Conservation (phyloP, 2,113 vertebrate species). For the Microcebus lehilahytsara region DNA sequence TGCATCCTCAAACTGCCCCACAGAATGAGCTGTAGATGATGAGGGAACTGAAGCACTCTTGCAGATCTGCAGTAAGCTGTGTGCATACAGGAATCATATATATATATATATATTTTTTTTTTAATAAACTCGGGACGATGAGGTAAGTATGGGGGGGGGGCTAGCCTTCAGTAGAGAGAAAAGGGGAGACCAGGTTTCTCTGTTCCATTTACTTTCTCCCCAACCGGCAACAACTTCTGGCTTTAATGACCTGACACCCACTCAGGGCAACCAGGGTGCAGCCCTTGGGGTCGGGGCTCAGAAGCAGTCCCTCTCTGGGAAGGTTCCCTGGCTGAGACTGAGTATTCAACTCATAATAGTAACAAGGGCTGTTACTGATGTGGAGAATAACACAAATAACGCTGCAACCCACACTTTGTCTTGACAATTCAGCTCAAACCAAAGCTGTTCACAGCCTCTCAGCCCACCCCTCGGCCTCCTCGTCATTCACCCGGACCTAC, state of each 20-base stretch:
- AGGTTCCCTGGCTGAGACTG: conserved; percentile 27
- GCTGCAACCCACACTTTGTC: conserved; percentile 57
- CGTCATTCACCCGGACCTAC: conserved; percentile 48
- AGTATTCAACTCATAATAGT: conserved; percentile 65
- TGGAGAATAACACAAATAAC: conserved; percentile 55
- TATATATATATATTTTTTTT: not conserved
- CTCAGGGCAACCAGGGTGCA: not conserved
- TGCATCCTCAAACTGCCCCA: conserved; percentile 54
- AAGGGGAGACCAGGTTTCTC: not conserved
- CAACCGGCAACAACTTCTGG: not conserved
- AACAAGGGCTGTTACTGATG: conserved; percentile 61
- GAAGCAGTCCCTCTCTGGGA: conserved; percentile 19
- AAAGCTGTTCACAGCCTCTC: conserved; percentile 36
- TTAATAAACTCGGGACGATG: not conserved
- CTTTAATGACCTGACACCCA: not conserved
- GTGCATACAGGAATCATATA: not conserved
- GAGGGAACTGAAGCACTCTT: conserved; percentile 24
- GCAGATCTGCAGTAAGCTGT: conserved; percentile 52
- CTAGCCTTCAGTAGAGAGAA: not conserved
- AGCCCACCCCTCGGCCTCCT: conserved; percentile 60
- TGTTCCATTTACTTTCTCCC: not conserved
- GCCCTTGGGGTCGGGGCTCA: not conserved
- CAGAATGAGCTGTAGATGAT: not conserved
- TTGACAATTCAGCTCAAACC: conserved; percentile 56
- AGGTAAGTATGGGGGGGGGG: conserved; percentile 32